Conservation (phyloP, 2,113 vertebrate genomes). For the Taurulus bubalis region DNA sequence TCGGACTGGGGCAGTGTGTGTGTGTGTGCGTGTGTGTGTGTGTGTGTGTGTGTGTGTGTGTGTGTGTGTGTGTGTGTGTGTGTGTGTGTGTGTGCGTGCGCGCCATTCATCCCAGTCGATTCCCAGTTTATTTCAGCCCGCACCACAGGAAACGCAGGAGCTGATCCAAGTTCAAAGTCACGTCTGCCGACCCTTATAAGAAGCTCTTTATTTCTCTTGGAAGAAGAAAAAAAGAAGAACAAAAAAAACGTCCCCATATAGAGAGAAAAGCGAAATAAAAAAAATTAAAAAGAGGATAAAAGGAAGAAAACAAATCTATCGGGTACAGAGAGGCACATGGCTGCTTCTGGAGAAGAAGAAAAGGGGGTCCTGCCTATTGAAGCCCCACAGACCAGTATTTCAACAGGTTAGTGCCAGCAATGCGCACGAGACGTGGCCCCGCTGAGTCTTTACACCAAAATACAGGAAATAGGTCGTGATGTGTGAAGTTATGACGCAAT, state of each 20-base stretch:
- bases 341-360: constrained; percentile 66
- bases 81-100: not conserved
- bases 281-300: constrained; percentile 31
- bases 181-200: constrained; percentile 88
- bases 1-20: constrained; percentile 74
- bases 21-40: too few species aligned
- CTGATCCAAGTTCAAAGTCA: constrained; percentile 99
- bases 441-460: constrained; percentile 31
- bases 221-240: constrained; percentile 75
- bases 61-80: constrained; percentile 48
- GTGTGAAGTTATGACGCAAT: not conserved
- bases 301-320: constrained; percentile 58
- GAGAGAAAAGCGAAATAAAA: constrained; percentile 55
- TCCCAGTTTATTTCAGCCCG: constrained; percentile 87
- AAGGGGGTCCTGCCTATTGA: constrained; percentile 45
- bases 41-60: too few species aligned
- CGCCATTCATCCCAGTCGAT: constrained; percentile 88
- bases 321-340: constrained; percentile 71
- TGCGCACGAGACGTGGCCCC: not conserved
- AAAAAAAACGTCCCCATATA: constrained; percentile 81
- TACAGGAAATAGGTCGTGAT: constrained; percentile 16
- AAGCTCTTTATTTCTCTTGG: constrained; percentile 91
- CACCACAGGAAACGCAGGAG: constrained; percentile 92
- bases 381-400: constrained; percentile 75
- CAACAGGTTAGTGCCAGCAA: constrained; percentile 82